Base-by-base conservation (phyloP, 1,140 invertebrate genomes). In the Homarus americanus region DNA sequence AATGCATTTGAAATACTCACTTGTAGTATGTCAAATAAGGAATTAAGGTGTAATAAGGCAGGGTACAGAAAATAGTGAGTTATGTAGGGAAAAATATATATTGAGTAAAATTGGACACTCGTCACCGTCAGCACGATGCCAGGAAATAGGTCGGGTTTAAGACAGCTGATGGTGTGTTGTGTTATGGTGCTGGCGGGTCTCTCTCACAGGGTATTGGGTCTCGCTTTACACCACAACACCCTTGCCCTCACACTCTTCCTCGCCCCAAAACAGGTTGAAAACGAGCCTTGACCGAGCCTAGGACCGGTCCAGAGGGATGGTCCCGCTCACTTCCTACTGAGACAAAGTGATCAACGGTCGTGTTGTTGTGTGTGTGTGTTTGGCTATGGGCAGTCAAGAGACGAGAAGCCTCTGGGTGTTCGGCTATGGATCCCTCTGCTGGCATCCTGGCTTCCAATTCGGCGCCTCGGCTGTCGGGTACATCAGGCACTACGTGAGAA, bases 381-480 rank as follows among this genome's bases (percentile, higher is more conserved):
- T 38, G 40, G 69, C 0, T 44, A 89, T 89, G 87, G 87, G 34
- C 1, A 84, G n/a, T 9, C 80, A 85, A 49, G 89, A 89, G 78
- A 92, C 78, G 15, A 91, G n/a, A 58, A 93, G 85, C 20, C 93
- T 96, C 34, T 98, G 97, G 97, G 95, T 98, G 24, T 98, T 98
- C 93, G 97, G 97, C 0, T 98, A 98, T 93, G 97, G 97, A 17
- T 97, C 97, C 0, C 93, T 98, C 4, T 97, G 97, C 94, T 98
- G 97, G 97, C 95, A 96, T 94, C 97, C 97, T 0, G 97, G 97
- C 40, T 98, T 98, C 93, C 95, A 96, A 87, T 97, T 96, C 93
- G 95, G 95, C 89, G 95, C 96, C 93, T 96, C 96, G 40, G 94
- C 96, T 5, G 95, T 96, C 15, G 97, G 97, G 12, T 96, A 96